Conservation (phyloP, 2,888 invertebrate genomes). For the Drosophila borealis region DNA sequence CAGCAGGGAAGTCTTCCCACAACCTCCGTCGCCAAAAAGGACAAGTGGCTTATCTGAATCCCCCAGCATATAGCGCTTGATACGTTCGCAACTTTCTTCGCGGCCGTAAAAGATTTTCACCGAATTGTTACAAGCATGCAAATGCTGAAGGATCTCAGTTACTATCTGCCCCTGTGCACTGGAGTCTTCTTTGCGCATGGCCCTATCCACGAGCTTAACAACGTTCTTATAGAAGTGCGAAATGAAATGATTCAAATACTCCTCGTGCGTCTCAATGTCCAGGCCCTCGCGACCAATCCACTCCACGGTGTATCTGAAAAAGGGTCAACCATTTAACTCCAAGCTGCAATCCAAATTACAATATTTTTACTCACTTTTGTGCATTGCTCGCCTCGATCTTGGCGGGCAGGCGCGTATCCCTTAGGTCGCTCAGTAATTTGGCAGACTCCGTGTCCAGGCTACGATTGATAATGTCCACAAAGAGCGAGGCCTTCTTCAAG, state of each 20-base stretch:
- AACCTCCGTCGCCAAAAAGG: constrained; percentile 97
- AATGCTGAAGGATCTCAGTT: constrained; percentile 96
- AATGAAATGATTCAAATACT: constrained; percentile 97
- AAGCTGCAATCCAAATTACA: not conserved
- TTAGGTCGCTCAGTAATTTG: constrained; percentile 93
- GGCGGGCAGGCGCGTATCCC: constrained; percentile 95
- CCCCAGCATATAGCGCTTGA: constrained; percentile 93
- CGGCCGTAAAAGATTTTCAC: constrained; percentile 97
- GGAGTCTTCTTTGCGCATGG: constrained; percentile 98
- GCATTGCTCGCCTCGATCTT: constrained; percentile 95
- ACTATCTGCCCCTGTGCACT: constrained; percentile 97
- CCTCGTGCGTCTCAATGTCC: constrained; percentile 95
- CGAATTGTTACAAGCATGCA: constrained; percentile 97
- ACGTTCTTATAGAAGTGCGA: constrained; percentile 97
- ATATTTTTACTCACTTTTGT: constrained; percentile 89
- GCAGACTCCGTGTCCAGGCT: constrained; percentile 97
- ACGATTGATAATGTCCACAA: constrained; percentile 96
- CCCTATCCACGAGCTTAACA: constrained; percentile 94
- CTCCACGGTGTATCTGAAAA: constrained; percentile 93
- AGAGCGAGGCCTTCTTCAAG: constrained; percentile 96
- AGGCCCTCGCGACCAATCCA: constrained; percentile 98
- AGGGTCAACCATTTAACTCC: not conserved
- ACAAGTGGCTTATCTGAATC: constrained; percentile 95
- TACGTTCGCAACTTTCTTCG: constrained; percentile 92
- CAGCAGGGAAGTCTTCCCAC: constrained; percentile 98